Conservation (phyloP, 2,888 invertebrate species). For the Cotesia congregata region DNA sequence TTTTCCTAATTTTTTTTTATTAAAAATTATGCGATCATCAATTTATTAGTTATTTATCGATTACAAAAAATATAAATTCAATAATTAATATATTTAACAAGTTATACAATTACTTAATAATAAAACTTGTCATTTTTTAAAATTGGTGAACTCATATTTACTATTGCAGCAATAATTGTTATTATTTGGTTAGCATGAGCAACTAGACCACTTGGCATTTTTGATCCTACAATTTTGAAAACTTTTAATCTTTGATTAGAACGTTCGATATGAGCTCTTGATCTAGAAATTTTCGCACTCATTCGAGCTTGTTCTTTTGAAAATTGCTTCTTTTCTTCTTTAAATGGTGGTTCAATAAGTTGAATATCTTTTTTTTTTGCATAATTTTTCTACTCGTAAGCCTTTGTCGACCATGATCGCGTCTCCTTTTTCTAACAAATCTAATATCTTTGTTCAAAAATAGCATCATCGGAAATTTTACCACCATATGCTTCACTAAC, state of each 20-base stretch:
- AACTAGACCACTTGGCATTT: conserved; percentile 29
- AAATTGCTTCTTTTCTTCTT: conserved; percentile 39
- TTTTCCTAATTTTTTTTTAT: no score
- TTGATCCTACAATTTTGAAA: conserved; percentile 31
- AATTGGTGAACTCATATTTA: conserved; percentile 36
- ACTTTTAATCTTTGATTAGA: no score
- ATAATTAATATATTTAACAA: not conserved
- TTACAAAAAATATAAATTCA: not conserved
- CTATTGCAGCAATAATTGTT: conserved; percentile 28
- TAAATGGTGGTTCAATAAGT: conserved; percentile 45
- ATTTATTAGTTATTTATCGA: not conserved
- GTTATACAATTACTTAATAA: not conserved
- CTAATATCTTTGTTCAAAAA: conserved; percentile 36
- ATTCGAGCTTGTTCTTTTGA: conserved; percentile 35
- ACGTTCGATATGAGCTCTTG: no score
- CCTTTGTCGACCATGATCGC: conserved; percentile 53
- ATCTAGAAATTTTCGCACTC: conserved; percentile 34
- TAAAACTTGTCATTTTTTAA: conserved; percentile 33
- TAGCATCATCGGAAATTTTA: conserved; percentile 41
- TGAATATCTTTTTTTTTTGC: conserved; percentile 33
- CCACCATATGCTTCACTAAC: conserved; percentile 46
- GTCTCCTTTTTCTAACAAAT: not conserved
- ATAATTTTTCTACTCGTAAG: conserved; percentile 51
- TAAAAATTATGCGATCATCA: not conserved
- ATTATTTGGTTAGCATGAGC: conserved; percentile 31